Evolutionary conservation across 2,797 vertebrate species (phyloP), one percentile per base, ranked within the genome.

Genomic region (Thalassophryne amazonica): DNA sequence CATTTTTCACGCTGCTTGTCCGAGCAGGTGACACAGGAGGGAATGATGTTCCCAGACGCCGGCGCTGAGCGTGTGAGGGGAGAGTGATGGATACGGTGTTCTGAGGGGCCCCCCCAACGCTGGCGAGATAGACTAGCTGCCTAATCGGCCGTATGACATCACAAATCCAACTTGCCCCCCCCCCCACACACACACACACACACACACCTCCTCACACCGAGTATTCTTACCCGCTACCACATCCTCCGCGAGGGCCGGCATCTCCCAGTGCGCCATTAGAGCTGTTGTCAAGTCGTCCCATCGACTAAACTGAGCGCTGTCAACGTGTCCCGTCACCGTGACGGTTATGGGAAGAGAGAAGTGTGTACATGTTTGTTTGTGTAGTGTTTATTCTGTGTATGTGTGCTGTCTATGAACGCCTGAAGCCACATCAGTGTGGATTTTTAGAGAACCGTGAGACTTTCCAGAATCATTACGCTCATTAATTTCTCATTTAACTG

Each of bases 1-100:
- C 91, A 95, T 96, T 96, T 95, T 93, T 97, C 93, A 95, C 91
- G 90, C 89, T 91, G 35, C 91, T 85, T 91, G 93, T 92, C 93
- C 86, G 86, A 93, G 92, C 88, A 84, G 86, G 90, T 93, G 93
- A 95, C 94, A 93, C 86, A 90, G 91, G 90, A 90, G 89, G 90
- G 90, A 92, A 93, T 93, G 93, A 95, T 94, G 88, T 91, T 88
- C 91, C 89, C 89, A 91, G 93, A 94, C 88, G 84, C 84, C 76
- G 80, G 84, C 91, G 33, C 18, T 19, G 60, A 7, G n/a, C 11
- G 21, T 4, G 28, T 30, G 27, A 30, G 27, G 39, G 31, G 21
- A 19, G 28, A 89, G 92, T 96, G 94, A 96, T 95, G 91, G 93
- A 96, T 95, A 90, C 87, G 91, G 93, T 89, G 92, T 86, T 83